A percentile compares a stretch with the other conserved stretches of the same genome.
Evolutionary conservation across 2,113 vertebrate species (phyloP).

Genomic region (Catharus fuscescens): DNA sequence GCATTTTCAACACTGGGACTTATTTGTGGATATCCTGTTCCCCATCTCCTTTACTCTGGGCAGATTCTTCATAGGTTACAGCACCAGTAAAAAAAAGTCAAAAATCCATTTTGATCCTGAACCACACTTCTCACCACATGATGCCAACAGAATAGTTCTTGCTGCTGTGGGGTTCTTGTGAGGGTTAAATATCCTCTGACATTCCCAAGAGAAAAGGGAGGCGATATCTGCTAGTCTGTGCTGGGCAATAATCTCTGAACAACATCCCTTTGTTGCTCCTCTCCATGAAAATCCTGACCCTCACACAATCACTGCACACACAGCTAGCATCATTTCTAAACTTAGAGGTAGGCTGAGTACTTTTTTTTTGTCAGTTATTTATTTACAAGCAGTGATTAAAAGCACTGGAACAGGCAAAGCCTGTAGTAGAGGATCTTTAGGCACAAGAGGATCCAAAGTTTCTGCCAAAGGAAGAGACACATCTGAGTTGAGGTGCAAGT

Average conservation of each 20-base stretch:
- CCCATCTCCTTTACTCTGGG: background rate
- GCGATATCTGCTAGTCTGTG: background rate
- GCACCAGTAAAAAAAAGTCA: background rate
- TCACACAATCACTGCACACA: background rate
- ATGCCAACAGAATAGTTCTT: background rate
- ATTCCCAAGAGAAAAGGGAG: background rate
- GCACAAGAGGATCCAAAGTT: background rate
- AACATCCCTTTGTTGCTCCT: background rate
- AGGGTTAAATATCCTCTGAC: background rate
- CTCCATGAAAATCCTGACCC: background rate
- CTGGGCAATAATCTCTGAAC: background rate
- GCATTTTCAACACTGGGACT: background rate
- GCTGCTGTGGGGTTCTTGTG: background rate
- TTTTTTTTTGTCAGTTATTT: background rate
- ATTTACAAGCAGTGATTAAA: background rate
- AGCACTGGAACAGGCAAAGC: background rate
- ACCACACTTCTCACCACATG: rapidly evolving
- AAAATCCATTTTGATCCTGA: background rate
- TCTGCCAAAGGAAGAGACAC: background rate
- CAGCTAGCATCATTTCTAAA: background rate
- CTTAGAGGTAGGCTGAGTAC: background rate
- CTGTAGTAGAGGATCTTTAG: background rate
- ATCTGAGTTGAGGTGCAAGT: background rate
- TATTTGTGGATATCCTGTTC: background rate
- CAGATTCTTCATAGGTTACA: background rate